These are phyloP conservation scores for Listronotus bonariensis DNA, from an alignment of 1,140 invertebrate genomes.

Conservation along the genomic window DNA sequence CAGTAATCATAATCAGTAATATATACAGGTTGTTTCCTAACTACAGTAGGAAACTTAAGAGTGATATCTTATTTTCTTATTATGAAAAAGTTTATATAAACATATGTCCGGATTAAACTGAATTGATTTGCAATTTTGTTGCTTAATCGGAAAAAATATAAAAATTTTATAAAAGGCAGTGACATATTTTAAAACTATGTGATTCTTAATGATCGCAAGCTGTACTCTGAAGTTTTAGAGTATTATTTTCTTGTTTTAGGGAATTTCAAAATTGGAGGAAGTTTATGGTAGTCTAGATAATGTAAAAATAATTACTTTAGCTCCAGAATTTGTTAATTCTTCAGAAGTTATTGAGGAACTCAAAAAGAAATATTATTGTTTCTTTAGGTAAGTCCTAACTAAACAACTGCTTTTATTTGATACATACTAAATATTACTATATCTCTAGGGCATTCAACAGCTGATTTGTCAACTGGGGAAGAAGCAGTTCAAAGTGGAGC, in stretches of 20 bases:
- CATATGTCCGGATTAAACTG: too few species aligned
- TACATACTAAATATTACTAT: constrained; percentile 1
- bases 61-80: too few species aligned
- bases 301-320: constrained; percentile 88
- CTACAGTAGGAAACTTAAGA: too few species aligned
- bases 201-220: too few species aligned
- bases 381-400: constrained; percentile 71
- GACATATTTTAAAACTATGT: too few species aligned
- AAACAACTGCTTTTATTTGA: too few species aligned
- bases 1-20: too few species aligned
- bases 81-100: too few species aligned
- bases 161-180: too few species aligned
- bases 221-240: background rate
- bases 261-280: constrained; percentile 68
- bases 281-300: constrained; percentile 82
- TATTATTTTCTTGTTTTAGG: constrained; percentile 58
- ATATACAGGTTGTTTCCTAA: too few species aligned
- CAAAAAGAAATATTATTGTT: constrained; percentile 78
- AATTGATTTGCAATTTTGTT: too few species aligned
- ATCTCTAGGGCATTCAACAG: constrained; percentile 78
- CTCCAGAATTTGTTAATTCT: constrained; percentile 85
- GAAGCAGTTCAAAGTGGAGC: constrained; percentile 84
- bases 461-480: constrained; percentile 81
- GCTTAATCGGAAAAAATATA: too few species aligned
- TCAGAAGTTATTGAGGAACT: constrained; percentile 76